phyloP scores from a whole-genome alignment of 1,140 invertebrate species.

The Paralvinella palmiformis region DNA sequence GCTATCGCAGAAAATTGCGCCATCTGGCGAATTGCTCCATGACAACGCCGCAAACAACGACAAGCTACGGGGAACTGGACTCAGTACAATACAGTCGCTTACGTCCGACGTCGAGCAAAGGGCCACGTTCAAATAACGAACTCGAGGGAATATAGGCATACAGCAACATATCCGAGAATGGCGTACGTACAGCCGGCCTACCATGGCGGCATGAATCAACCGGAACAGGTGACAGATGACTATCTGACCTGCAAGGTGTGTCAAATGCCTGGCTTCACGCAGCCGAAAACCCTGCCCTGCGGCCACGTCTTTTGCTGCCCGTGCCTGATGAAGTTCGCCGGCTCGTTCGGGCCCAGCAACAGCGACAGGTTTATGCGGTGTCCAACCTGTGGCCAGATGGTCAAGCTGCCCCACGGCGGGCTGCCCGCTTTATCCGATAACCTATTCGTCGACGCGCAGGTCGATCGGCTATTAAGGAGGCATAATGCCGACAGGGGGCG shows the following conservation, averaged over 20 bases:
- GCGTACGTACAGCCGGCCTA: conserved; percentile 3
- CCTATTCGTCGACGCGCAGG: conserved; percentile 10
- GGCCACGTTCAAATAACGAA: too few species aligned
- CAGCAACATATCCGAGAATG: too few species aligned
- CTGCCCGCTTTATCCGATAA: neutral
- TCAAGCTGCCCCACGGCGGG: neutral
- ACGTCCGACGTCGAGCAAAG: too few species aligned
- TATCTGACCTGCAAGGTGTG: conserved; percentile 7
- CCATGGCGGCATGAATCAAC: conserved; percentile 7
- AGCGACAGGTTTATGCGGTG: neutral
- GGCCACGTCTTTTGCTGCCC: conserved; percentile 11
- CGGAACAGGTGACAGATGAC: conserved; percentile 10
- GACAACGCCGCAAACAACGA: too few species aligned
- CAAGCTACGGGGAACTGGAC: too few species aligned
- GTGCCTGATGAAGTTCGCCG: conserved; percentile 5
- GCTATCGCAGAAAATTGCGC: too few species aligned
- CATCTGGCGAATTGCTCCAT: too few species aligned
- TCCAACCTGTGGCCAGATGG: conserved; percentile 1
- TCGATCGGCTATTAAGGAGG: conserved; percentile 2
- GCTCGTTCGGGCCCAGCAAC: too few species aligned
- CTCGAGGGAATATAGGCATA: too few species aligned
- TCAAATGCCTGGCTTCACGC: neutral
- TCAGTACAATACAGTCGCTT: too few species aligned
- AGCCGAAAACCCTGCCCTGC: neutral
- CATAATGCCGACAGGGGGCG: conserved; percentile 2